A percentile compares a stretch with the other conserved stretches of the same genome.
Conservation (phyloP, 2,888 invertebrate genomes). For the Phortica magna region DNA sequence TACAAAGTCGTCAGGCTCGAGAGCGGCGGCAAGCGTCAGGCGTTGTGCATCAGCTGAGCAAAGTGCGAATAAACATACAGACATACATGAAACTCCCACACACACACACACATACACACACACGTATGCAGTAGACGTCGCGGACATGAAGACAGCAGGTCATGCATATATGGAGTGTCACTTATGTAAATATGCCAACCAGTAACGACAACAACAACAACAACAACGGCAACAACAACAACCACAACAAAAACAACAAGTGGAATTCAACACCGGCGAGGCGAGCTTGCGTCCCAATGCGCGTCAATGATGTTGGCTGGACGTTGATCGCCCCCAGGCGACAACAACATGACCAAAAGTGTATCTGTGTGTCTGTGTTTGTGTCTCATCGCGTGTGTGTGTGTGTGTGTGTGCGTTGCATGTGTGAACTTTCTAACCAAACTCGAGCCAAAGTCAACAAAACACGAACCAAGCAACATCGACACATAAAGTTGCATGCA, state of each 20-base stretch:
- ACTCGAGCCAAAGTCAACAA: slow-evolving; percentile 72
- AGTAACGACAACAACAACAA: not conserved
- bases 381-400: not conserved
- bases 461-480: slow-evolving; percentile 47
- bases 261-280: not conserved
- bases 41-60: not conserved
- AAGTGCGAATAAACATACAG: slow-evolving; percentile 15
- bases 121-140: not conserved
- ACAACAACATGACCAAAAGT: slow-evolving; percentile 58
- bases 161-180: slow-evolving; percentile 28
- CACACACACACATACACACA: not conserved
- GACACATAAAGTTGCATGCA: slow-evolving; percentile 12
- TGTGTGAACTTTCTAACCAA: slow-evolving; percentile 72
- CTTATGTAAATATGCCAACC: slow-evolving; percentile 24
- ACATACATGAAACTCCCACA: slow-evolving; percentile 18
- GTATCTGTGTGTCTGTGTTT: not conserved
- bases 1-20: not conserved
- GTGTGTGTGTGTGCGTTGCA: slow-evolving; percentile 47
- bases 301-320: not conserved
- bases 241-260: slow-evolving; percentile 20
- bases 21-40: not conserved
- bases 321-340: slow-evolving; percentile 50
- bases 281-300: no score
- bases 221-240: slow-evolving; percentile 2
- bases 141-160: slow-evolving; percentile 14